Evolutionary conservation across 2,113 vertebrate genomes (phyloP).

Genomic region (Festucalex cinctus): DNA sequence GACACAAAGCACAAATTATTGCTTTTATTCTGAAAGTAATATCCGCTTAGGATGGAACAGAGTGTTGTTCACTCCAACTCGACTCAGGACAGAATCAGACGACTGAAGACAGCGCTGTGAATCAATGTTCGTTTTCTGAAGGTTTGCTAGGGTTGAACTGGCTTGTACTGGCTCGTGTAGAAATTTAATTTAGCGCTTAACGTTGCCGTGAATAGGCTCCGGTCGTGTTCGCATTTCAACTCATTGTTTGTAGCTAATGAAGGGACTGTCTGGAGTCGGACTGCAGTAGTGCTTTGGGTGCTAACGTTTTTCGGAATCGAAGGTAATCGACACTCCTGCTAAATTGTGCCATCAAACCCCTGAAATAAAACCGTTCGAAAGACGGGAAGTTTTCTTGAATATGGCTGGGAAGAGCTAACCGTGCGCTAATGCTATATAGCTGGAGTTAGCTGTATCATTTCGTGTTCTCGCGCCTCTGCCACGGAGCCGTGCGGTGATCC

Average conservation of each 20-base stretch:
- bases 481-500: constrained; percentile 34
- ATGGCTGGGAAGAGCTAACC: background rate
- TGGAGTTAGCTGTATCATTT: constrained; percentile 7
- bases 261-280: constrained; percentile 27
- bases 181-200: background rate
- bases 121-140: background rate
- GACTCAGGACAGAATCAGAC: background rate
- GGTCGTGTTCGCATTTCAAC: background rate
- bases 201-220: background rate
- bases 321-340: background rate
- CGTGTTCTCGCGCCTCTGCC: constrained; percentile 22
- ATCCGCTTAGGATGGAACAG: background rate
- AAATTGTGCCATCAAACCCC: background rate
- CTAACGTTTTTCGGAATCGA: constrained; percentile 29
- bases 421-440: background rate
- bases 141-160: background rate
- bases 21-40: constrained; percentile 43
- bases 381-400: background rate
- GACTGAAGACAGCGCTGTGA: background rate
- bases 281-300: constrained; percentile 7
- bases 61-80: background rate
- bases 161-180: background rate
- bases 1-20: background rate
- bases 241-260: constrained; percentile 25
- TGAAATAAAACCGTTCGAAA: background rate